Conservation (phyloP, 1,140 invertebrate genomes). For the Heliothis subflexa region DNA sequence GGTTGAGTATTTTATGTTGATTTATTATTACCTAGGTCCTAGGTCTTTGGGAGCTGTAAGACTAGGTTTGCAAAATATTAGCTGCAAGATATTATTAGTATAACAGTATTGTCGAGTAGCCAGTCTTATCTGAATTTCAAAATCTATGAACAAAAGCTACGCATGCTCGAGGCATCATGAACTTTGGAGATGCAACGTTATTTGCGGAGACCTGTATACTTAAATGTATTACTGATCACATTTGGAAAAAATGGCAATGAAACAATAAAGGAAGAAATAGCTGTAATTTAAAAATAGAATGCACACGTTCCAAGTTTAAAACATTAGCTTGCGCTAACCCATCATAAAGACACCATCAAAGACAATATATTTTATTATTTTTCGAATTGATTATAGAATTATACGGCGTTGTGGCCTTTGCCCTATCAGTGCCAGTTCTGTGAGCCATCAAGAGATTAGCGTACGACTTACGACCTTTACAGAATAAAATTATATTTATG, state of each 20-base stretch:
- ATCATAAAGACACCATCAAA: not conserved
- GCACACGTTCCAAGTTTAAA: not conserved
- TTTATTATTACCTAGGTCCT: too few species aligned
- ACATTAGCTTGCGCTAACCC: not conserved
- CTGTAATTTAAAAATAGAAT: not conserved
- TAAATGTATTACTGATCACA: not conserved
- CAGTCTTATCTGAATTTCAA: too few species aligned
- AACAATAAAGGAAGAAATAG: not conserved
- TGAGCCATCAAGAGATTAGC: slow-evolving; percentile 26
- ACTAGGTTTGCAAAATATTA: too few species aligned
- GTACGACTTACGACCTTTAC: not conserved
- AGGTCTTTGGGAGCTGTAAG: too few species aligned
- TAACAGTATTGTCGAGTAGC: too few species aligned
- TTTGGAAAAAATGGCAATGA: not conserved
- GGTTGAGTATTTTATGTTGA: too few species aligned
- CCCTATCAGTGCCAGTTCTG: slow-evolving; percentile 9
- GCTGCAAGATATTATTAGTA: too few species aligned
- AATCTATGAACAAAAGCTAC: too few species aligned
- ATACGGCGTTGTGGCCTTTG: slow-evolving; percentile 26
- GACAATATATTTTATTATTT: slow-evolving; percentile 22
- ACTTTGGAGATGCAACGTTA: too few species aligned
- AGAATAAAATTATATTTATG: slow-evolving; percentile 24
- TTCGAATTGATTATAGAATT: slow-evolving; percentile 34
- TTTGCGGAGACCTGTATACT: not conserved
- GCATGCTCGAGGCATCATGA: too few species aligned